Conservation (phyloP, 2,797 vertebrate genomes). For the Odontamblyopus rebecca region DNA sequence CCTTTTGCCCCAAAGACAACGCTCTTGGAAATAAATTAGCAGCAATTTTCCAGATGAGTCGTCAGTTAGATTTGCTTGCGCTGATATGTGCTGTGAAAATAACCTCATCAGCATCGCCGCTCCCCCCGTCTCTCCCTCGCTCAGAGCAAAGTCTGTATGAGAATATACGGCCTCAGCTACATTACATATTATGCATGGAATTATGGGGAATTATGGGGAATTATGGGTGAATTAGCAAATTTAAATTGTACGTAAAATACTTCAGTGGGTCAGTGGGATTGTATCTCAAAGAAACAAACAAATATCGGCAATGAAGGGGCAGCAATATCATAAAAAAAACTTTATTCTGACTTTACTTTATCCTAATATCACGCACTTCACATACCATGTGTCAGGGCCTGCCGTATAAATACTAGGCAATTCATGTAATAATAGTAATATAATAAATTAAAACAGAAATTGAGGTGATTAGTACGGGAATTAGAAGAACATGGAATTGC, state of each 20-base stretch:
- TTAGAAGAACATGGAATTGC: too few species aligned
- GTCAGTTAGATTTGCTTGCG: slow-evolving; percentile 3
- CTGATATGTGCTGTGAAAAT: slow-evolving; percentile 8
- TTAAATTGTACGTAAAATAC: not conserved
- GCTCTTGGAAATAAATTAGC: slow-evolving; percentile 10
- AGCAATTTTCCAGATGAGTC: slow-evolving; percentile 11
- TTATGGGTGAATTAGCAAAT: not conserved
- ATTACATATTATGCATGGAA: too few species aligned
- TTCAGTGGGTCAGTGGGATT: not conserved
- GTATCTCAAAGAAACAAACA: not conserved
- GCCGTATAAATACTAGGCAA: too few species aligned
- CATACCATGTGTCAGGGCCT: too few species aligned
- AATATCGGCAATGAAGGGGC: not conserved
- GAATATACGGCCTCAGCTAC: not conserved
- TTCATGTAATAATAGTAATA: too few species aligned
- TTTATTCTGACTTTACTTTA: too few species aligned
- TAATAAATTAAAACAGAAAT: too few species aligned
- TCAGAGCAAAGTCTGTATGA: not conserved
- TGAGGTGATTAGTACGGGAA: too few species aligned
- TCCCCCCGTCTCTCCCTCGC: not conserved
- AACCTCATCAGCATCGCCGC: not conserved
- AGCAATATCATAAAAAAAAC: too few species aligned
- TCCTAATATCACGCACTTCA: too few species aligned
- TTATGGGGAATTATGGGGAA: too few species aligned
- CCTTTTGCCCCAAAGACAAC: not conserved